Evolutionary conservation across 2,888 invertebrate species (phyloP), one percentile per base, ranked within the genome.

Genomic region (Melanotus villosus): DNA sequence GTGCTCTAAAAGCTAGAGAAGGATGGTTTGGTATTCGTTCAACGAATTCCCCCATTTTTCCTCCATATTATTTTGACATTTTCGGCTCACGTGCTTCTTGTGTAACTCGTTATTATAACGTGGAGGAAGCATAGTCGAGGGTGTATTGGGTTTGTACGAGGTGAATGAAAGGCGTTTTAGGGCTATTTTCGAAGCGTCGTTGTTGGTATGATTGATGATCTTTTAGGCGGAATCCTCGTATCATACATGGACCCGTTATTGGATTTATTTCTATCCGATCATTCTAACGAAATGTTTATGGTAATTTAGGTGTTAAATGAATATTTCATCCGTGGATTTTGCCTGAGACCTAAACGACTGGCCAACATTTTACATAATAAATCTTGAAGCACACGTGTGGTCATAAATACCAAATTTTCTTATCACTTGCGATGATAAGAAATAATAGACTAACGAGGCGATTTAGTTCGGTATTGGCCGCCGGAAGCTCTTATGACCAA

Each of bases 181-280:
- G n/a, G 34, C n/a, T 34, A 34, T 43, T n/a, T 43, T 47, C 12
- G 23, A 9, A 12, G 12, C 47, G 47, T 47, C 47, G 23, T 47
- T 47, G 47, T 47, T 23, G 12, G 2, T 23, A 14, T 47, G 47
- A 47, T 47, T 47, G 47, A 47, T 47, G 47, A 47, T 47, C 47
- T 47, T 47, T 47, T n/a, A 47, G 5, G 10, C 12, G 38, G 12
- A 5, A 38, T n/a, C 6, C 12, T 26, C 12, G 23, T 47, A 47
- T 47, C 23, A 47, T 7, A 47, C 47, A 23, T 47, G 47, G 23
- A 47, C 6, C 23, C 47, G 2, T 23, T 47, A 47, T 47, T 47
- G 47, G 19, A 47, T 47, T 47, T 47, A 23, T 47, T 23, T 23
- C 47, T 47, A 47, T 47, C 23, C 47, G n/a, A 12, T 47, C 10